A percentile compares a stretch with the other conserved stretches of the same genome.
Conservation (phyloP, 1,140 invertebrate genomes). For the Caenorhabditis brenneri region DNA sequence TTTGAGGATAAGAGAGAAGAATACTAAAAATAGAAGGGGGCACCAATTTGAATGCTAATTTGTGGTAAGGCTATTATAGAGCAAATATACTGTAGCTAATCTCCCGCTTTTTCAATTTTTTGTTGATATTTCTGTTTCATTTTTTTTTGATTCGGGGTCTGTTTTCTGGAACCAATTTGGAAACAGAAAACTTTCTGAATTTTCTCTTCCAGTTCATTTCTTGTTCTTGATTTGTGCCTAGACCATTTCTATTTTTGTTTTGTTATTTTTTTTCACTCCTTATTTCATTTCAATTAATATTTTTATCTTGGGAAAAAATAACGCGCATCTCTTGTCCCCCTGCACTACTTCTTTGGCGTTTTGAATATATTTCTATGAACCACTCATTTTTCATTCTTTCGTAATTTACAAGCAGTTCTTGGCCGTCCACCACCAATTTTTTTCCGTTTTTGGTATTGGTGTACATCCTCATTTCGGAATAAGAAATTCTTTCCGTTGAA, state of each 20-base stretch:
- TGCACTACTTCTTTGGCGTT: background rate
- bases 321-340: background rate
- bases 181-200: no score
- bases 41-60: constrained; percentile 36
- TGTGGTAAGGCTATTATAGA: background rate
- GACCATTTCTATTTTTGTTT: background rate
- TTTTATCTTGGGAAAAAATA: background rate
- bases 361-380: background rate
- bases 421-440: background rate
- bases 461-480: no score
- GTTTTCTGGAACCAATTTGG: no score
- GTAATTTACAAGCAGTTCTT: background rate
- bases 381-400: background rate
- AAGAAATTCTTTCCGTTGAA: no score
- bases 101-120: background rate
- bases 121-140: background rate
- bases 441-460: no score
- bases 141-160: no score
- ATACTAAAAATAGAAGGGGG: constrained; percentile 3
- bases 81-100: background rate
- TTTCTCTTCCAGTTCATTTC: background rate
- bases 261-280: background rate
- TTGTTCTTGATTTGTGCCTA: background rate
- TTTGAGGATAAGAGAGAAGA: background rate
- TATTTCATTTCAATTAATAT: background rate